Evolutionary conservation across 2,888 invertebrate species (phyloP), one percentile per base, ranked within the genome.

Genomic region (Cataglyphis cursor): DNA sequence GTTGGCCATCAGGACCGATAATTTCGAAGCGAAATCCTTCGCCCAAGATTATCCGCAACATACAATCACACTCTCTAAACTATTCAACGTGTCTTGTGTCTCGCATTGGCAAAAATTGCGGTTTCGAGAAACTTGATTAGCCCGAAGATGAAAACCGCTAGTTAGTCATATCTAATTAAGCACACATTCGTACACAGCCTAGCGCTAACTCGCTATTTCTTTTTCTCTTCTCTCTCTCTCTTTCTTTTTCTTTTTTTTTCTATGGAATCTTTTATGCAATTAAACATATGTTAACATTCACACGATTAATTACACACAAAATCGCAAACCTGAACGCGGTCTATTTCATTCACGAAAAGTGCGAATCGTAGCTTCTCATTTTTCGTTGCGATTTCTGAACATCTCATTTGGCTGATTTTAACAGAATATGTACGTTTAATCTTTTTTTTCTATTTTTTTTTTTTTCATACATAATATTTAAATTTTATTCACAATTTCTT

Each of bases 81-180:
- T 80, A 61, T 24, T 44, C 78, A 44, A 78, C n/a, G 31, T 18
- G 31, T 72, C 44, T 72, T 35, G 44, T 35, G 35, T 70, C 24
- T 48, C 72, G 72, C 78, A 72, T 80, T 59, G 78, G 72, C 72
- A 72, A 80, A 78, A 78, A 48, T 10, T 70, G 78, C 70, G 76
- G 41, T 21, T 44, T 24, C 78, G 82, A 35, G 51, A 83, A 73
- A 74, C 64, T 84, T 73, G 41, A 24, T 68, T 83, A 57, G 18
- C 44, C 28, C 62, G 78, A 73, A 44, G 51, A 87, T 66, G 28
- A 84, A 66, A 85, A 84, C 81, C 24, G 61, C 73, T 84, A 84
- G 73, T 86, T 83, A 84, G 59, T 81, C 64, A 64, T 70, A 68
- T 76, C 75, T 85, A 88, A 82, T 82, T 85, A 88, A 88, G 82